Base-by-base conservation (phyloP, 2,888 invertebrate species). In the Encarsia formosa region DNA sequence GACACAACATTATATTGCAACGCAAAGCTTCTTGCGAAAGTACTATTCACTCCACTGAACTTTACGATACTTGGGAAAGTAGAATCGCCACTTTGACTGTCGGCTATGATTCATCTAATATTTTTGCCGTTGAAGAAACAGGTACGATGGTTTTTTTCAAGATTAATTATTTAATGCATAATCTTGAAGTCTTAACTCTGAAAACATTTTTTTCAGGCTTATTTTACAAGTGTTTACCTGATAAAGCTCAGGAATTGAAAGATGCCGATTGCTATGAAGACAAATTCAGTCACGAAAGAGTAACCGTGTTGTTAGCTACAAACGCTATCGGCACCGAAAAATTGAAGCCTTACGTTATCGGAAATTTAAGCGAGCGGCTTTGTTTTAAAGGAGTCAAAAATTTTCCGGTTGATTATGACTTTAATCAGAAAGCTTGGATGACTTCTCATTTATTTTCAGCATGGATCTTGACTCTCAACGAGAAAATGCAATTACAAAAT, bases 381-480 rank as follows among this genome's bases (percentile, higher is more conserved):
- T 67, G 64, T 59, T 70, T 69, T 52, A 65, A 55, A 44, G 50
- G 45, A 18, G 48, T 59, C 6, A 57, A 59, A 42, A 50, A 47
- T 20, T 49, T 62, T 58, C 66, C 65, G 35, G 55, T 65, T 20
- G 59, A 54, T 16, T 71, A 69, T 57, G 60, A 59, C 54, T 54
- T 59, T 31, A 70, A 70, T 48, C 59, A 45, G 39, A 70, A 53
- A 50, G 63, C 69, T 18, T 71, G 70, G 71, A 72, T 75, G 69
- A 73, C 66, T 43, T 57, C 56, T 15, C 51, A 59, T 54, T 42
- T 69, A 26, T 65, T 63, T 39, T 20, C 22, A 18, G 8, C 8
- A 15, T 35, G 13, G 35, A 13, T 35, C 13, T 13, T 16, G 16
- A 11, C 9, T 8, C 16, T 35, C 13, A 35, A 16, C 15, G 16